Evolutionary conservation across 2,113 vertebrate genomes (phyloP).

Genomic region (Micronisus gabar): DNA sequence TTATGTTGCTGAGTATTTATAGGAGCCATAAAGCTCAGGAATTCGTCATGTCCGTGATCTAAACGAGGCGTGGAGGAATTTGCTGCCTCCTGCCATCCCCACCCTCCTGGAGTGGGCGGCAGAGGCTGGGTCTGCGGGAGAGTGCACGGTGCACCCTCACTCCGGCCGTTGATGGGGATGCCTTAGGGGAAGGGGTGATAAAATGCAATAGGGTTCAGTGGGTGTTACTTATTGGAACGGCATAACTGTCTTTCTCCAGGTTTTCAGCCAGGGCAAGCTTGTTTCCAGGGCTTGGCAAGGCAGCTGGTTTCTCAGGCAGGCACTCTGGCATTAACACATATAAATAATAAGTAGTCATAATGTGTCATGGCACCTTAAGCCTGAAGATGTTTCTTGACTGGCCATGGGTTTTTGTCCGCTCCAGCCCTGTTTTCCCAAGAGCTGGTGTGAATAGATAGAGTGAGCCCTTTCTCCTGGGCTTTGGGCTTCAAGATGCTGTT

Average conservation of each 20-base stretch:
- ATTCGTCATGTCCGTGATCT: not conserved
- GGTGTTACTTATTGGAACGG: not conserved
- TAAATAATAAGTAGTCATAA: not conserved
- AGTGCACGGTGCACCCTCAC: accelerated
- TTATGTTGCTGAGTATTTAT: not conserved
- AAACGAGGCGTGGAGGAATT: not conserved
- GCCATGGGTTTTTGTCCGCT: accelerated
- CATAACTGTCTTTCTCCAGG: not conserved
- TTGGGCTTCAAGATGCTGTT: not conserved
- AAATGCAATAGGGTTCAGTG: not conserved
- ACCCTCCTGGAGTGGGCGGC: accelerated
- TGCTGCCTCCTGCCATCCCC: not conserved
- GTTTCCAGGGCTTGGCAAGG: not conserved
- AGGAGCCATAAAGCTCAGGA: not conserved
- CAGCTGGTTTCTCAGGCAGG: accelerated
- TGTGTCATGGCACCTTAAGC: accelerated
- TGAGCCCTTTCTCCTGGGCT: not conserved
- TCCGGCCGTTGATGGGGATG: not conserved
- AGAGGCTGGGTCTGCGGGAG: not conserved
- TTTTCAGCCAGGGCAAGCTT: not conserved
- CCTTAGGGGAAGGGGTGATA: not conserved
- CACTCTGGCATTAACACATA: not conserved
- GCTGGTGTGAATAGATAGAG: not conserved
- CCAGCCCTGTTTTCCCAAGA: not conserved
- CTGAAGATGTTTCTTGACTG: not conserved